Base-by-base conservation (phyloP, 1,140 invertebrate species). In the Mamestra configurata region DNA sequence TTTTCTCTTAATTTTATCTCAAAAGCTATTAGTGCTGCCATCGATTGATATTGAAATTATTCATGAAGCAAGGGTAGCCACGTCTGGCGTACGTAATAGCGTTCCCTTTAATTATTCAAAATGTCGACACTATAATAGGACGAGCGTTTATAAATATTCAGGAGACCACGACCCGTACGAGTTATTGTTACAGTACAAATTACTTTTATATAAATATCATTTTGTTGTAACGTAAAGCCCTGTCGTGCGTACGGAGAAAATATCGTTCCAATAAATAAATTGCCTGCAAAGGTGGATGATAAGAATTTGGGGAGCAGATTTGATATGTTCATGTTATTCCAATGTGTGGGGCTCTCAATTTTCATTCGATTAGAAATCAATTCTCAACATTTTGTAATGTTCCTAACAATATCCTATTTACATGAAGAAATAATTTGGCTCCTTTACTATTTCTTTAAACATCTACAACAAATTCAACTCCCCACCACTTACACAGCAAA, bases 1-100 rank as follows among this genome's bases (percentile, higher is more conserved):
- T 77, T 66, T 77, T 77, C 59, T 77, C 76, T 64, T 76, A 35
- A 64, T 64, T 78, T 35, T 11, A 51, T 70, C 77, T 70, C 77
- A 35, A 76, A 76, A 59, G 40, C 77, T 18, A 78, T 78, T 78
- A 78, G 61, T 66, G 89, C 77, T 43, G 61, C 55, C 76, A 90
- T 90, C 85, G 89, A 90, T 90, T 90, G 86, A 89, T 84, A 83
- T 82, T 86, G 77, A 89, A 90, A 89, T 90, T 92, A 92, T 91
- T 90, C 88, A 92, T 89, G 89, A 87, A 88, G 68, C 75, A 79
- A 83, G 87, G 86, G 85, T 86, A 88, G 86, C 85, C 80, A 79
- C 81, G 84, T 85, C 79, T 87, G 79, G 70, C 53, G 59, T 53
- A 81, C 83, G 81, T 86, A 88, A 85, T 87, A 83, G 86, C 66